Conservation (phyloP, 2,797 vertebrate species). For the Decapterus maruadsi region DNA sequence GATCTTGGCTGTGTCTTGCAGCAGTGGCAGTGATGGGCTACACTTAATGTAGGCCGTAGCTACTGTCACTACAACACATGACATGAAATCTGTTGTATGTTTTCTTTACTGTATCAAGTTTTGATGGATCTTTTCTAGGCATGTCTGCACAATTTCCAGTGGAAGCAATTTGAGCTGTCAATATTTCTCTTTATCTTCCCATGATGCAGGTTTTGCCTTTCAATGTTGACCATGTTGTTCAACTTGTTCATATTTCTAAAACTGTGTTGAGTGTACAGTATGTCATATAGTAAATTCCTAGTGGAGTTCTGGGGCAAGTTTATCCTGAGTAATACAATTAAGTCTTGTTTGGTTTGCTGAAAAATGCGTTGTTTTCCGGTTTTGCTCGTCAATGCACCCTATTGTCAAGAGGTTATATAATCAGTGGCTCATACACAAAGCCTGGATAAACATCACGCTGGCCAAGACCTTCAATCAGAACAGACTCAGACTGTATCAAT, state of each 20-base stretch:
- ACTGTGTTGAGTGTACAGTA: neutral
- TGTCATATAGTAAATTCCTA: neutral
- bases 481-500: neutral
- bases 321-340: constrained; percentile 12
- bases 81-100: neutral
- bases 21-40: neutral
- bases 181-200: neutral
- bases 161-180: neutral
- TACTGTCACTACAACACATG: neutral
- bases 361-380: constrained; percentile 14
- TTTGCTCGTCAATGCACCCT: constrained; percentile 47
- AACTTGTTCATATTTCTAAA: neutral
- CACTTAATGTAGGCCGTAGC: too few species aligned
- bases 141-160: neutral
- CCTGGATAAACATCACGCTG: neutral
- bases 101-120: neutral
- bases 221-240: neutral
- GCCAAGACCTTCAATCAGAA: neutral
- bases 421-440: constrained; percentile 24
- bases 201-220: neutral
- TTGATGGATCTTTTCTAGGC: neutral
- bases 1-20: neutral
- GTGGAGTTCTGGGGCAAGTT: neutral
- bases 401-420: constrained; percentile 57
- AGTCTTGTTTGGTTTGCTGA: neutral